Evolutionary conservation across 2,797 vertebrate genomes (phyloP).

Genomic region (Limosa lapponica): DNA sequence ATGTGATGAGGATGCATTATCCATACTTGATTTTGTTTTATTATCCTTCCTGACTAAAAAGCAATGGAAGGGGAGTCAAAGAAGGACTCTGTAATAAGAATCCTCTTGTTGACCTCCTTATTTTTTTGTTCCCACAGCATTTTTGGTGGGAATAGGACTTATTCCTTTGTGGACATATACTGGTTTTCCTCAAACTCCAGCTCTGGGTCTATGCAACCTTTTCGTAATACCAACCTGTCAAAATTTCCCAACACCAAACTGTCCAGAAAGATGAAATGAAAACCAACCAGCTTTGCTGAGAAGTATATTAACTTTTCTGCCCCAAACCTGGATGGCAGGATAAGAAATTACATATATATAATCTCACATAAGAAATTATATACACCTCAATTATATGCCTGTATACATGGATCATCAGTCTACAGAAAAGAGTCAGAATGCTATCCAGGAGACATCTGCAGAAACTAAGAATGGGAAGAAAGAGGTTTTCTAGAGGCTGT

Average conservation of each 20-base stretch:
- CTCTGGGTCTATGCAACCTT: not conserved
- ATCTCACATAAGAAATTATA: not conserved
- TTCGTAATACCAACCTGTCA: not conserved
- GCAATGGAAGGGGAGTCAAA: not conserved
- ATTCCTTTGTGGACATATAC: not conserved
- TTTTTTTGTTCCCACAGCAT: not conserved
- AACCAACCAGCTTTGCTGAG: not conserved
- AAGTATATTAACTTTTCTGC: not conserved
- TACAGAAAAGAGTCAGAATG: not conserved
- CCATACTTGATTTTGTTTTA: not conserved
- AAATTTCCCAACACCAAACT: not conserved
- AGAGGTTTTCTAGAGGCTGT: not conserved
- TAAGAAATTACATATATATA: not conserved
- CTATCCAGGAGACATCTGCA: not conserved
- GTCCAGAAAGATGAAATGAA: not conserved
- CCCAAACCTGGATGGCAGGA: not conserved
- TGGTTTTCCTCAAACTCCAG: not conserved
- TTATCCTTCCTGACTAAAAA: not conserved
- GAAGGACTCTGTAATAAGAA: not conserved
- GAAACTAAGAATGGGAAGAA: not conserved
- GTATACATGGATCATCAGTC: not conserved
- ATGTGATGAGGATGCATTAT: fast-evolving
- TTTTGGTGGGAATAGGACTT: not conserved
- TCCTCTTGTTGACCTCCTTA: not conserved
- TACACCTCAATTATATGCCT: not conserved